Base-by-base conservation (phyloP, 1,140 invertebrate species). In the Atta colombica region DNA sequence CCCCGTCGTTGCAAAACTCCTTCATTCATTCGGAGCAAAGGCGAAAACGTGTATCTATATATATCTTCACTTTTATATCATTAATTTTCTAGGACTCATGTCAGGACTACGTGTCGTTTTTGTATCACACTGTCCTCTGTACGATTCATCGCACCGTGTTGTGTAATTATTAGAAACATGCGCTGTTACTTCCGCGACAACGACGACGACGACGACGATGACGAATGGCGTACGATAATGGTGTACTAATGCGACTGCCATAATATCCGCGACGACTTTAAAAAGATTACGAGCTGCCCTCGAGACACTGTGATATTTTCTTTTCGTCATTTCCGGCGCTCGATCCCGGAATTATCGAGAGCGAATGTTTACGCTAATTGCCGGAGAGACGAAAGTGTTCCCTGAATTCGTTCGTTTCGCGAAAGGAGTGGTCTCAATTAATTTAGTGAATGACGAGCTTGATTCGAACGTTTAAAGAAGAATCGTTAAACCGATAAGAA, bases 51-150 rank as follows among this genome's bases (percentile, higher is more conserved):
- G 84, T 81, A 85, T 87, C 68, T 88, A 88, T 88, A 87, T 86
- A 86, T 58, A 80, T 35, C 75, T 90, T 88, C 81, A 88, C 71
- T 90, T 90, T 90, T 90, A 81, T 90, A 90, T 90, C 53, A 63
- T 90, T 90, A 18, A 90, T 90, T 90, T 90, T 84, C 61, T 88
- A 88, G 65, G 35, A 55, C 85, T 90, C 87, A 77, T 69, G 77
- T 90, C 80, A 39, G 25, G 28, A 81, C 78, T 90, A 60, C 53
- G 87, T 81, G 86, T 81, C 86, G 53, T 90, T 87, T 86, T 90
- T 90, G 68, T 89, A 87, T 90, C 77, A 88, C 81, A 88, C 81
- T 77, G 69, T 88, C 65, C 69, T 90, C 86, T 81, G 77, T 89
- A 77, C 55, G 86, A 78, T 51, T 87, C 88, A 66, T 85, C 66